These are phyloP conservation scores for Protobothrops mucrosquamatus DNA, from an alignment of 2,113 vertebrate genomes.

Conservation along the genomic window DNA sequence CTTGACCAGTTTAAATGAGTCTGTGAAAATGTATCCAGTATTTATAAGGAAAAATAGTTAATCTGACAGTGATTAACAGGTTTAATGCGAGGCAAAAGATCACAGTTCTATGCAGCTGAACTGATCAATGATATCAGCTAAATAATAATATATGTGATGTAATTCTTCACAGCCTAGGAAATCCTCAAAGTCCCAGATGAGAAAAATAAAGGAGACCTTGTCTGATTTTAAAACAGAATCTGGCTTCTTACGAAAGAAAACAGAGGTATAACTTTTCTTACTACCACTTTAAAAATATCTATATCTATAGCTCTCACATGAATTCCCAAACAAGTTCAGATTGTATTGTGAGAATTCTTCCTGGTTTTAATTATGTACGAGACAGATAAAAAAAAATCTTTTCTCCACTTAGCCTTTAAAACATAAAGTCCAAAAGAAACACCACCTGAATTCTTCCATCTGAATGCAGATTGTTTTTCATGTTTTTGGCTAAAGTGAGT, in stretches of 20 bases:
- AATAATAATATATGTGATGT: constrained; percentile 30
- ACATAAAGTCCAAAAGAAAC: neutral
- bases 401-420: constrained; percentile 15
- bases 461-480: neutral
- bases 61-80: neutral
- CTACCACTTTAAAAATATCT: constrained; percentile 16
- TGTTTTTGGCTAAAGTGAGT: neutral
- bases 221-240: neutral
- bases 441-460: neutral
- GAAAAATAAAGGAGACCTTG: neutral
- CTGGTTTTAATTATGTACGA: neutral
- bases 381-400: constrained; percentile 4
- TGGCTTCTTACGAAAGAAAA: constrained; percentile 16
- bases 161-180: neutral
- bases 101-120: neutral
- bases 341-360: neutral
- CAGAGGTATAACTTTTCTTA: constrained; percentile 1
- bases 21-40: neutral
- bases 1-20: neutral
- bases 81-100: neutral
- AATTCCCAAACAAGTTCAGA: constrained; percentile 1
- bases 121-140: neutral
- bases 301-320: constrained; percentile 9
- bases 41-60: neutral
- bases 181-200: neutral